A percentile compares a stretch with the other conserved stretches of the same genome.
Conservation (phyloP, 2,113 vertebrate species). For the Lophotis ruficrista region DNA sequence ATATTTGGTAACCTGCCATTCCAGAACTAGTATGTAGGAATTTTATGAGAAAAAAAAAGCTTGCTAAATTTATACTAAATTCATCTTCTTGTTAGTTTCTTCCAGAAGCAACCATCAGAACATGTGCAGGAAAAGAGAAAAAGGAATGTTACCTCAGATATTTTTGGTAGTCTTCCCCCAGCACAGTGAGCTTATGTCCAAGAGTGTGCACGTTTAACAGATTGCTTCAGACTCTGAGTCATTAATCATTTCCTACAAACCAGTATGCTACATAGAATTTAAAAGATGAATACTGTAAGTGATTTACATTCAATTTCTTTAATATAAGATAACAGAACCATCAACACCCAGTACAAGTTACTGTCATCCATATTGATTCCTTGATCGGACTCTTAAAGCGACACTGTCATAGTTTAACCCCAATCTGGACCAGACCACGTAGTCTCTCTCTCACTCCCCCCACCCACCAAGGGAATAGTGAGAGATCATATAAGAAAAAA, state of each 20-base stretch:
- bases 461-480: too few relatives aligned
- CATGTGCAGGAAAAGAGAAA: neutral
- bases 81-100: neutral
- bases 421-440: too few relatives aligned
- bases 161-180: neutral
- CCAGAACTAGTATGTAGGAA: neutral
- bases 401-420: too few relatives aligned
- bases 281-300: neutral
- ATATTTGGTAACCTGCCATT: neutral
- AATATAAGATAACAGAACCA: neutral
- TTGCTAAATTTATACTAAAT: neutral
- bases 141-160: neutral
- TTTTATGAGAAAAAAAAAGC: neutral
- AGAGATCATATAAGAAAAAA: too few relatives aligned
- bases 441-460: too few relatives aligned
- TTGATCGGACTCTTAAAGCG: neutral
- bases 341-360: neutral
- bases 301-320: neutral
- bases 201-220: neutral
- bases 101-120: neutral
- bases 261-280: neutral
- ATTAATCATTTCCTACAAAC: constrained; percentile 11
- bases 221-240: neutral
- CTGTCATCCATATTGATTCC: neutral
- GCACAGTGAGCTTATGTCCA: neutral